phyloP scores from a whole-genome alignment of 2,113 vertebrate genomes.

The Coptodon bakossiorum region DNA sequence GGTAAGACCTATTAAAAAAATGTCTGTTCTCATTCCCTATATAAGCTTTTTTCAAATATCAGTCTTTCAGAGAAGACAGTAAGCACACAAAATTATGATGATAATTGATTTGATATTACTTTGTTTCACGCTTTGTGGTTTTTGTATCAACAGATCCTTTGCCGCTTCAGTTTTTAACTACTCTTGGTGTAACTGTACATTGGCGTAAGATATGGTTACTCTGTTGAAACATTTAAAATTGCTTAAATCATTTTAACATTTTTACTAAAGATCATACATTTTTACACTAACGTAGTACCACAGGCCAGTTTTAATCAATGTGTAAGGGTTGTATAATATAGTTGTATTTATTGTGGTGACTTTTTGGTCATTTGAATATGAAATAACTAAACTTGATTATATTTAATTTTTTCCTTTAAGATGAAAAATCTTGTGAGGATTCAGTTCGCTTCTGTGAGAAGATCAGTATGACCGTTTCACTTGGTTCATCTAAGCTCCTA shows the following conservation, averaged over 20 bases:
- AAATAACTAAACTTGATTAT: neutral
- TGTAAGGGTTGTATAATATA: neutral
- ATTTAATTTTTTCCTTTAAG: neutral
- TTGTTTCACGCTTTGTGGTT: neutral
- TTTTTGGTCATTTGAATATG: neutral
- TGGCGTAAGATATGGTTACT: neutral
- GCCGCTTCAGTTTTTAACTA: neutral
- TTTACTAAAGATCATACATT: neutral
- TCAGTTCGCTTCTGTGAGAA: neutral
- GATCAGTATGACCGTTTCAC: neutral
- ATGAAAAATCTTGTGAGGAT: neutral
- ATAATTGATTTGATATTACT: neutral
- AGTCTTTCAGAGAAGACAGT: neutral
- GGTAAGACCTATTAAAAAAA: neutral
- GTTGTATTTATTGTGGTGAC: neutral
- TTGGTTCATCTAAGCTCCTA: slow-evolving; percentile 41
- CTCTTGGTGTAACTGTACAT: neutral
- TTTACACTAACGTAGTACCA: neutral
- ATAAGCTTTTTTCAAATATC: neutral
- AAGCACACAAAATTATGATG: neutral
- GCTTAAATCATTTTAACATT: neutral
- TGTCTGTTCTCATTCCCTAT: neutral
- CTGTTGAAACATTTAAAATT: neutral
- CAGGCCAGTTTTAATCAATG: neutral
- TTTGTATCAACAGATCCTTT: neutral